Conservation (phyloP, 2,888 invertebrate species). For the Drosophila parthenogenetica region DNA sequence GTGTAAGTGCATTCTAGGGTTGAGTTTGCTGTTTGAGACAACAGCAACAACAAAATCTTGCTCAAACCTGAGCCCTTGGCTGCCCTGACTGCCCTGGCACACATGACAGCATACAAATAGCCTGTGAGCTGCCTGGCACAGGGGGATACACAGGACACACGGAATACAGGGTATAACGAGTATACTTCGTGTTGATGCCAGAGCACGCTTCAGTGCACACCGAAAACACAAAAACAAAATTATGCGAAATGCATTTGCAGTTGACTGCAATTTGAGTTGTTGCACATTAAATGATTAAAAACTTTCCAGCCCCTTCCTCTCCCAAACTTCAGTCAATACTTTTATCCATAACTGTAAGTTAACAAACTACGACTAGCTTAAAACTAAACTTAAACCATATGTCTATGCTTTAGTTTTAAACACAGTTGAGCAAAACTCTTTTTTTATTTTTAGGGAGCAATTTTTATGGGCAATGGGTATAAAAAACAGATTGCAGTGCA, state of each 20-base stretch:
- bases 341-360: conserved; percentile 29
- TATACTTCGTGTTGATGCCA: conserved; percentile 39
- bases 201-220: conserved; percentile 67
- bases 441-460: not conserved
- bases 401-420: not conserved
- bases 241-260: conserved; percentile 75
- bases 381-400: not conserved
- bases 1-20: conserved; percentile 60
- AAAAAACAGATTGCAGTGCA: conserved; percentile 56
- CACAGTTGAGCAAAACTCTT: conserved; percentile 2
- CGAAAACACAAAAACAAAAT: conserved; percentile 58
- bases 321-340: conserved; percentile 19
- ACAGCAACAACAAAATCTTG: conserved; percentile 5
- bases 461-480: conserved; percentile 28
- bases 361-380: not conserved
- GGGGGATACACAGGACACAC: conserved; percentile 9
- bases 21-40: conserved; percentile 38
- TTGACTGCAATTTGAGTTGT: conserved; percentile 44
- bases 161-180: not conserved
- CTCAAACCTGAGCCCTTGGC: conserved; percentile 19
- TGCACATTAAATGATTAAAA: conserved; percentile 72
- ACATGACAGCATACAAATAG: conserved; percentile 61
- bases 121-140: conserved; percentile 16
- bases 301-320: conserved; percentile 5
- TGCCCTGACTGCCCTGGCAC: conserved; percentile 21